phyloP scores from a whole-genome alignment of 2,113 vertebrate species.

The Sinocyclocheilus anshuiensis region DNA sequence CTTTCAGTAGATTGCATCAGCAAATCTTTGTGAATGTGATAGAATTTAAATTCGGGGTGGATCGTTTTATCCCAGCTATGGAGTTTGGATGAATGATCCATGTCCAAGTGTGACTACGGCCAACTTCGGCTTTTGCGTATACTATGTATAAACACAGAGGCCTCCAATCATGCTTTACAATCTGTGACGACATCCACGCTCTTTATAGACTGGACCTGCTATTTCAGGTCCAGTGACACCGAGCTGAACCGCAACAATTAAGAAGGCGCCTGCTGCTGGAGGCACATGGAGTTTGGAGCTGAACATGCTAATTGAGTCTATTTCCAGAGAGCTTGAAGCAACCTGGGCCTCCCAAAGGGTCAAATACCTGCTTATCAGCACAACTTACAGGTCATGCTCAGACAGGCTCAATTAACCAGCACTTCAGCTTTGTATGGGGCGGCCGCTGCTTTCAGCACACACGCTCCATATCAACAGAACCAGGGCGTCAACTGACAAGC shows the following conservation, averaged over 20 bases:
- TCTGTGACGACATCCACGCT: constrained; percentile 2
- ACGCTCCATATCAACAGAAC: constrained; percentile 71
- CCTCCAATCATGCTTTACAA: constrained; percentile 26
- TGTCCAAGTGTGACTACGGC: constrained; percentile 13
- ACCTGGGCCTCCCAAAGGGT: constrained; percentile 58
- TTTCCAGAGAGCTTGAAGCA: constrained; percentile 33
- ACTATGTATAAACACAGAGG: constrained; percentile 32
- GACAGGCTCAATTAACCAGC: constrained; percentile 78
- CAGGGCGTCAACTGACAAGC: constrained; percentile 71
- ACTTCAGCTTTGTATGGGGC: constrained; percentile 66
- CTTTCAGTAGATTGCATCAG: constrained; percentile 59
- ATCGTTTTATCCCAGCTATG: constrained; percentile 41
- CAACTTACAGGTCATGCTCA: constrained; percentile 69
- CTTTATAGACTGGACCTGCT: neutral
- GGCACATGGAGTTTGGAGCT: constrained; percentile 15
- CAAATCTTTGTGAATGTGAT: constrained; percentile 50
- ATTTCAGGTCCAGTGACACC: constrained; percentile 36
- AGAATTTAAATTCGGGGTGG: constrained; percentile 43
- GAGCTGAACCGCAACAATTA: constrained; percentile 36
- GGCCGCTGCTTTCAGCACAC: constrained; percentile 65
- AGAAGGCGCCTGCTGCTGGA: constrained; percentile 21
- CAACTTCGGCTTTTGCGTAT: constrained; percentile 20
- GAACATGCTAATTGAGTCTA: constrained; percentile 41
- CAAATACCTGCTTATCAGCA: constrained; percentile 77
- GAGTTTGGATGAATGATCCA: constrained; percentile 38